Conservation (phyloP, 2,113 vertebrate species). For the Baryphthengus martii region DNA sequence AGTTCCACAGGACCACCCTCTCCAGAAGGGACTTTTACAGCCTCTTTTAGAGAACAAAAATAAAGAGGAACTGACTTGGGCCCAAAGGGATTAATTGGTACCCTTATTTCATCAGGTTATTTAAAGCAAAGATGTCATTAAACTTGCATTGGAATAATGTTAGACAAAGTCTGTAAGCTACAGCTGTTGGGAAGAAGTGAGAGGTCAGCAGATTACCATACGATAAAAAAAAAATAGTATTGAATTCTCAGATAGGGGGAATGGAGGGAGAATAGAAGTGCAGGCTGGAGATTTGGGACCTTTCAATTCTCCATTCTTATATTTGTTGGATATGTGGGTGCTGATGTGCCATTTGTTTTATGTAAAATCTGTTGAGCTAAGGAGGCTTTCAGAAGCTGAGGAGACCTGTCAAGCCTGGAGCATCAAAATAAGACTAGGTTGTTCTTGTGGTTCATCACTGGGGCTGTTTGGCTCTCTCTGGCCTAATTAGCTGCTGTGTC, state of each 20-base stretch:
- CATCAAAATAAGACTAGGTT: neutral
- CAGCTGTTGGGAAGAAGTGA: constrained; percentile 47
- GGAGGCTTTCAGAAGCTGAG: neutral
- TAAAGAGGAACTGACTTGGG: constrained; percentile 47
- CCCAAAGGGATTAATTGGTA: constrained; percentile 62
- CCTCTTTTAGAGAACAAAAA: constrained; percentile 16
- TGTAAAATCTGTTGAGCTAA: neutral
- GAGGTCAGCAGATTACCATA: constrained; percentile 43
- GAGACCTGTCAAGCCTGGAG: neutral
- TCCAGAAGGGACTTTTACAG: constrained; percentile 43
- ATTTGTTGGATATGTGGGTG: neutral
- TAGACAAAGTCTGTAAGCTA: constrained; percentile 38
- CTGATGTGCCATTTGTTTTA: neutral
- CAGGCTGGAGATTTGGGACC: neutral
- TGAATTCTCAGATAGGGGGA: neutral
- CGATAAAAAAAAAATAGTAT: constrained; percentile 34
- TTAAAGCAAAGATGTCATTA: constrained; percentile 61
- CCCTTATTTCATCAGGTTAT: constrained; percentile 59
- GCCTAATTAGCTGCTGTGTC: neutral
- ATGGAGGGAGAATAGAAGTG: neutral
- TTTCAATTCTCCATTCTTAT: neutral
- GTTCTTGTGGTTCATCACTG: neutral
- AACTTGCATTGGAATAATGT: constrained; percentile 38
- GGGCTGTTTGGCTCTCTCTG: neutral
- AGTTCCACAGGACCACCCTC: constrained; percentile 11